Evolutionary conservation across 2,888 invertebrate genomes (phyloP).

Genomic region (Pycnomerus fuliginosus): DNA sequence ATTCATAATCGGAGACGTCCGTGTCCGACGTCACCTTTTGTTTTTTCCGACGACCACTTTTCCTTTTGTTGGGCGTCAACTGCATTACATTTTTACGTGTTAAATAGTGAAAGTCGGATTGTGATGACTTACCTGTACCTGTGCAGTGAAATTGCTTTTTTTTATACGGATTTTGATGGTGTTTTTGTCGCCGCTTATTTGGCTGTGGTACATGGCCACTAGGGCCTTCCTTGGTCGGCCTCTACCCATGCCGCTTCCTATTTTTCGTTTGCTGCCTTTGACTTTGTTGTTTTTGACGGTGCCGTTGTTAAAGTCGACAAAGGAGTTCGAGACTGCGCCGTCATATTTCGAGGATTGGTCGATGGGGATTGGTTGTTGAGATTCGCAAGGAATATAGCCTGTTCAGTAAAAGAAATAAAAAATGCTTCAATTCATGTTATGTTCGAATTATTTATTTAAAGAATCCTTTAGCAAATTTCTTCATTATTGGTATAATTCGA

Average conservation of each 20-base stretch:
- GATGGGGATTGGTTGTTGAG: no score
- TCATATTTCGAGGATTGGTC: constrained; percentile 7
- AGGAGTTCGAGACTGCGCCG: constrained; percentile 1
- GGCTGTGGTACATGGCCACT: constrained; percentile 60
- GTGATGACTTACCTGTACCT: constrained; percentile 37
- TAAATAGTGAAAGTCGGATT: background rate
- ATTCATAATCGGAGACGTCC: constrained; percentile 56
- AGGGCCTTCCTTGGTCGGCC: constrained; percentile 54
- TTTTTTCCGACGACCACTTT: constrained; percentile 51
- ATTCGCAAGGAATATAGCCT: no score
- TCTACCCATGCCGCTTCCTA: constrained; percentile 42
- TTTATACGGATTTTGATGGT: constrained; percentile 70
- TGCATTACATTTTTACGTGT: constrained; percentile 26
- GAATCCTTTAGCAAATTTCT: no score
- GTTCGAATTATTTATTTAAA: no score
- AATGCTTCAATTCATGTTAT: no score
- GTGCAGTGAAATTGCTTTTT: constrained; percentile 56
- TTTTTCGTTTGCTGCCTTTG: constrained; percentile 29
- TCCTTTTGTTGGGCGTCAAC: constrained; percentile 50
- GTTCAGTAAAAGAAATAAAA: no score
- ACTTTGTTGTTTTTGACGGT: constrained; percentile 33
- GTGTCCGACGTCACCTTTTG: constrained; percentile 53
- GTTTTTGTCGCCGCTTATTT: constrained; percentile 65
- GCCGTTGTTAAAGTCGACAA: constrained; percentile 39
- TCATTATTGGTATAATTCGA: no score